phyloP scores from a whole-genome alignment of 2,113 vertebrate genomes.

The Oreochromis tanganicae region DNA sequence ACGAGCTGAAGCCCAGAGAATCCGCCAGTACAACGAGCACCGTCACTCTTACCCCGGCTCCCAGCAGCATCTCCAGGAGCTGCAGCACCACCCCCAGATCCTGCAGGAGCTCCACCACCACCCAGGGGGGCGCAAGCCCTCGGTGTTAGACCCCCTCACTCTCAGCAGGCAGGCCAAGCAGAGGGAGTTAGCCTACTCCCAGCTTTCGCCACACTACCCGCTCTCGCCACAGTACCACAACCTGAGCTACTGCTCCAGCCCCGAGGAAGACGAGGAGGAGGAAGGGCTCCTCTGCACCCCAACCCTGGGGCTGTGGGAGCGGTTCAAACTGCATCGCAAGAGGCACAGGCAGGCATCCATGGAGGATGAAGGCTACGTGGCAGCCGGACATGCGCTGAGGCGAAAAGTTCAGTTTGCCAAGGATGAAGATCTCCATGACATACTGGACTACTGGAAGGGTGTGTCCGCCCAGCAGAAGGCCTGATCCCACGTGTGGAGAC shows the following conservation, averaged over 20 bases:
- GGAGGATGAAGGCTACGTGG: constrained; percentile 89
- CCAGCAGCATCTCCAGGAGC: constrained; percentile 73
- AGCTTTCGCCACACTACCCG: constrained; percentile 88
- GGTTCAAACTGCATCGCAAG: constrained; percentile 91
- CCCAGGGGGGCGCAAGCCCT: constrained; percentile 78
- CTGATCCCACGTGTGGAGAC: constrained; percentile 72
- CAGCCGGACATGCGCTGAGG: constrained; percentile 92
- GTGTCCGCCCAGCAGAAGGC: constrained; percentile 98
- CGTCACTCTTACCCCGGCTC: constrained; percentile 92
- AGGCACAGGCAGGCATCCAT: constrained; percentile 78
- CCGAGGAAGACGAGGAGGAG: constrained; percentile 76
- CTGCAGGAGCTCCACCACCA: constrained; percentile 68
- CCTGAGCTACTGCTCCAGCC: constrained; percentile 92
- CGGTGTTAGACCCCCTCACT: constrained; percentile 90
- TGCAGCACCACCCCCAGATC: constrained; percentile 68
- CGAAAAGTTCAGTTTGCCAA: constrained; percentile 98
- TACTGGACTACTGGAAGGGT: constrained; percentile 99
- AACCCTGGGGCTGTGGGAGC: constrained; percentile 89
- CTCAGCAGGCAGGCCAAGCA: constrained; percentile 78
- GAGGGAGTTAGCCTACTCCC: constrained; percentile 89
- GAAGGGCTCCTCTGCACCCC: constrained; percentile 82
- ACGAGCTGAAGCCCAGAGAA: constrained; percentile 89
- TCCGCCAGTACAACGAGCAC: constrained; percentile 89
- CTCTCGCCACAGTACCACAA: constrained; percentile 93
- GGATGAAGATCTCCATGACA: constrained; percentile 98